Percentiles rank a stretch among this genome's conserved stretches.
Conservation (phyloP, 2,797 vertebrate species). For the Bradypodion pumilum region DNA sequence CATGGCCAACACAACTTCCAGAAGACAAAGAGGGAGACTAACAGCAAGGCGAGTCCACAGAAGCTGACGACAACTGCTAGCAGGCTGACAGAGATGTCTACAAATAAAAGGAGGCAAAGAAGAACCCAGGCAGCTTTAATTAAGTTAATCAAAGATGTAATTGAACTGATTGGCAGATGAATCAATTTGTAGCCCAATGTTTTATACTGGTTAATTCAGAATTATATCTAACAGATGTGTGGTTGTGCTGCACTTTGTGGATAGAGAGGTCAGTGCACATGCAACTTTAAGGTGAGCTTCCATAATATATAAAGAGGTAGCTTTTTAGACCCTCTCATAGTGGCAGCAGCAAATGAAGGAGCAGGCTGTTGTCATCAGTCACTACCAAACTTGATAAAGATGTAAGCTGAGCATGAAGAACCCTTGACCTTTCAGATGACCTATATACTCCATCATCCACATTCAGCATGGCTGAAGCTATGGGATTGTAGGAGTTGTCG, state of each 20-base stretch:
- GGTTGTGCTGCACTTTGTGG: too few species aligned
- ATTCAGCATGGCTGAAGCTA: too few species aligned
- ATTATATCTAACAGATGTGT: not conserved
- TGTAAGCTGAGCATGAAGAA: too few species aligned
- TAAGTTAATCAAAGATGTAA: not conserved
- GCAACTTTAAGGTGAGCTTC: not conserved
- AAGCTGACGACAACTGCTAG: slow-evolving; percentile 97
- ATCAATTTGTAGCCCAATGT: not conserved
- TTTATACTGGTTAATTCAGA: not conserved
- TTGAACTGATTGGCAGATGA: not conserved
- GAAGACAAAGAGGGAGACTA: slow-evolving; percentile 98
- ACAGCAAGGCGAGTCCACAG: slow-evolving; percentile 96
- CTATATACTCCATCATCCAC: too few species aligned
- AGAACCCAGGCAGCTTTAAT: slow-evolving; percentile 34
- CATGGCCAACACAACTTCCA: slow-evolving; percentile 99
- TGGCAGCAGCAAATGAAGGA: not conserved
- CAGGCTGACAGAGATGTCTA: slow-evolving; percentile 97
- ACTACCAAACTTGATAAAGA: not conserved
- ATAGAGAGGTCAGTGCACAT: not conserved
- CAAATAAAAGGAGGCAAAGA: slow-evolving; percentile 65
- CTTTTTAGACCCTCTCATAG: not conserved
- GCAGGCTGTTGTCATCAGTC: not conserved
- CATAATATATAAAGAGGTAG: not conserved
- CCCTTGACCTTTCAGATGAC: too few species aligned
- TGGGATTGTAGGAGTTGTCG: too few species aligned